A percentile compares a stretch with the other conserved stretches of the same genome.
Conservation (phyloP, 1,140 invertebrate genomes). For the Drosophila tropicalis region DNA sequence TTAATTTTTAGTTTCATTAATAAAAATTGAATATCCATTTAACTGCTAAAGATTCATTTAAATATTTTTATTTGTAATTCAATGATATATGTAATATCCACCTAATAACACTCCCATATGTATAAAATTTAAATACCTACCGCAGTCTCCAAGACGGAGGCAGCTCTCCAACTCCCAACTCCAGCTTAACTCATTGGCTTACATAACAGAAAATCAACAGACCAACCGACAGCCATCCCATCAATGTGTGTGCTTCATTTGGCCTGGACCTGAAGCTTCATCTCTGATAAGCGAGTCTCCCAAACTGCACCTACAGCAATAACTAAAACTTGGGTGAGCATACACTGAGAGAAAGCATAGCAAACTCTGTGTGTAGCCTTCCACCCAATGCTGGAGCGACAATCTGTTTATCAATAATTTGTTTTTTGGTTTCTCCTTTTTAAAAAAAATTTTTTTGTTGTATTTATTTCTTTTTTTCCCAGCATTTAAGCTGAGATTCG, state of each 20-base stretch:
- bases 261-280: conserved; percentile 63
- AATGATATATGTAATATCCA: neutral
- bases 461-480: conserved; percentile 36
- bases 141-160: conserved; percentile 53
- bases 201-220: conserved; percentile 60
- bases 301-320: conserved; percentile 71
- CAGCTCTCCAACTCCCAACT: conserved; percentile 2
- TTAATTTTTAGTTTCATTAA: neutral
- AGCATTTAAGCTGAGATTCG: conserved; percentile 72
- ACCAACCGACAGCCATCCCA: conserved; percentile 67
- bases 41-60: neutral
- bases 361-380: conserved; percentile 27
- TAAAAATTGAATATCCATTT: neutral
- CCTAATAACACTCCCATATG: conserved; percentile 18
- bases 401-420: conserved; percentile 82
- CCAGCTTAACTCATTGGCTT: conserved; percentile 31
- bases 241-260: conserved; percentile 46
- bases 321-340: conserved; percentile 49
- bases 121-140: conserved; percentile 52
- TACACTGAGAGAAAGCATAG: conserved; percentile 61
- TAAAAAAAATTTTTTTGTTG: too few species aligned
- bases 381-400: conserved; percentile 62
- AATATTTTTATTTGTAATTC: neutral
- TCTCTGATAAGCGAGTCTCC: conserved; percentile 68
- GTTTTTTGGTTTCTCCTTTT: conserved; percentile 56